phyloP scores from a whole-genome alignment of 1,140 invertebrate genomes.

The Drosophila lacteicornis region DNA sequence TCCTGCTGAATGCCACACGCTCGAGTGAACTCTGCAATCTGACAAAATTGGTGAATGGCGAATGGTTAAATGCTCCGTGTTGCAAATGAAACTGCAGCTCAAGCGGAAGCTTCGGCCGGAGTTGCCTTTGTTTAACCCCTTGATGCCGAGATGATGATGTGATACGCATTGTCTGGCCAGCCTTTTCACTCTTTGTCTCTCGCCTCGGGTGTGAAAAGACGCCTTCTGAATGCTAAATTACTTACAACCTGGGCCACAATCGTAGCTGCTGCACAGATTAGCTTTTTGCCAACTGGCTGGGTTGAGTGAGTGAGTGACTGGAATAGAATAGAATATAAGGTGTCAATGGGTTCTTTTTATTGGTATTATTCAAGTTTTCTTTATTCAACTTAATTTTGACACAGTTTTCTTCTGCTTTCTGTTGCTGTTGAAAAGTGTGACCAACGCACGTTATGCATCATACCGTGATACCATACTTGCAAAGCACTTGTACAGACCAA shows the following conservation, averaged over 20 bases:
- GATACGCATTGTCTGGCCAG: conserved; percentile 5
- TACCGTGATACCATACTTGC: too few relatives aligned
- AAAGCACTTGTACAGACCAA: too few relatives aligned
- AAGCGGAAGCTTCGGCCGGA: neutral
- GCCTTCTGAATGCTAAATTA: conserved; percentile 30
- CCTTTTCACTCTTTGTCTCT: neutral
- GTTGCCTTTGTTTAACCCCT: conserved; percentile 34
- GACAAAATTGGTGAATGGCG: conserved; percentile 56
- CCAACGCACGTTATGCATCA: too few relatives aligned
- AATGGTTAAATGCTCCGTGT: conserved; percentile 36
- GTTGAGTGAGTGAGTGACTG: too few relatives aligned
- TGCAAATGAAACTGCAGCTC: conserved; percentile 31
- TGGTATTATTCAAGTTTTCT: too few relatives aligned
- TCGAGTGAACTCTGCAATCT: conserved; percentile 69
- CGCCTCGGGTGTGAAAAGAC: conserved; percentile 18
- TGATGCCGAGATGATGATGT: conserved; percentile 5
- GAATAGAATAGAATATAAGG: too few relatives aligned
- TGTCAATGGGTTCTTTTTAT: too few relatives aligned
- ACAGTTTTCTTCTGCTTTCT: too few relatives aligned
- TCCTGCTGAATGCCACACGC: conserved; percentile 61
- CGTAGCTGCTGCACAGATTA: conserved; percentile 8
- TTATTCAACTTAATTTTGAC: too few relatives aligned
- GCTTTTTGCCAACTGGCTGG: neutral
- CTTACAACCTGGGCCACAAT: conserved; percentile 1
- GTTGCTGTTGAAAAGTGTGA: too few relatives aligned